Percentiles rank a stretch among this genome's conserved stretches.
These are phyloP conservation scores for Venustaconcha ellipsiformis DNA, from an alignment of 1,140 invertebrate genomes.

Conservation along the genomic window DNA sequence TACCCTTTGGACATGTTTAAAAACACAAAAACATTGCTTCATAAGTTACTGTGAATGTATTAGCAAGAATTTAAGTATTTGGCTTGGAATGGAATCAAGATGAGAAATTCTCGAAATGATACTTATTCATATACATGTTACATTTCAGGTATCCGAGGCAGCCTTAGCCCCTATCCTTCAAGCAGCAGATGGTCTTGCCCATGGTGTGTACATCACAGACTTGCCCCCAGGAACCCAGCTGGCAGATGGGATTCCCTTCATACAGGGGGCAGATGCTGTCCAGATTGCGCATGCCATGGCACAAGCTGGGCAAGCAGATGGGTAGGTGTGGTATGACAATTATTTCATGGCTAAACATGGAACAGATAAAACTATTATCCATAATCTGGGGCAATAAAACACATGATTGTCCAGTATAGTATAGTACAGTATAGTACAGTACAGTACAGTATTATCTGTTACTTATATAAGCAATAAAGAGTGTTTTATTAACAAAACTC, in stretches of 20 bases:
- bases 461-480: too few relatives aligned
- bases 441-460: too few relatives aligned
- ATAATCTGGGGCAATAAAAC: slow-evolving; percentile 14
- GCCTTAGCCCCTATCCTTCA: slow-evolving; percentile 39
- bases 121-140: neutral
- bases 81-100: neutral
- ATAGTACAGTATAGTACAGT: too few relatives aligned
- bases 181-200: slow-evolving; percentile 26
- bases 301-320: slow-evolving; percentile 3
- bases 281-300: slow-evolving; percentile 19
- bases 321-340: slow-evolving; percentile 8
- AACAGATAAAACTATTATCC: neutral
- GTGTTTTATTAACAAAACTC: too few relatives aligned
- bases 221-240: slow-evolving; percentile 26
- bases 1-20: too few relatives aligned
- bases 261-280: slow-evolving; percentile 25
- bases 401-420: neutral
- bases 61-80: neutral
- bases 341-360: slow-evolving; percentile 11
- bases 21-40: neutral
- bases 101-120: neutral
- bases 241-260: slow-evolving; percentile 22
- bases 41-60: neutral
- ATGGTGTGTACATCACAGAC: slow-evolving; percentile 28
- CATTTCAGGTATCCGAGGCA: slow-evolving; percentile 28